Percentiles rank a stretch among this genome's conserved stretches.
Conservation (phyloP, 2,797 vertebrate species). For the Chanos chanos region DNA sequence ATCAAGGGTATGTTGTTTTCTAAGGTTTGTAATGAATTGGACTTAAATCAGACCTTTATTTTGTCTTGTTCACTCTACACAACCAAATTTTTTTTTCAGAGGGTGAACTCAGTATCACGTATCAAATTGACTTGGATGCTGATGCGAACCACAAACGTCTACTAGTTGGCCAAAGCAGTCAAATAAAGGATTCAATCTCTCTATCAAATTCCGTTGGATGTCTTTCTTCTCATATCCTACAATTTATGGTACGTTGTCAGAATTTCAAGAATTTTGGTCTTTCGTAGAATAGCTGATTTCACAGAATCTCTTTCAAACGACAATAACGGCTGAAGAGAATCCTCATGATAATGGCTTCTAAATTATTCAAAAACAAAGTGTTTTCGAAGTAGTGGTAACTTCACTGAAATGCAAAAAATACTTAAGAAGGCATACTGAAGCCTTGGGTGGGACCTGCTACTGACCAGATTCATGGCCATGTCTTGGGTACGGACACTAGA, state of each 20-base stretch:
- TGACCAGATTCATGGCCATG: too few species aligned
- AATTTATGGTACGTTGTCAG: conserved; percentile 40
- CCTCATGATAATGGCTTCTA: too few species aligned
- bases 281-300: too few species aligned
- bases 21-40: background rate
- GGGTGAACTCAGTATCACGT: conserved; percentile 39
- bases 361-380: too few species aligned
- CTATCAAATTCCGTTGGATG: conserved; percentile 4
- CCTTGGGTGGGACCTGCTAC: too few species aligned
- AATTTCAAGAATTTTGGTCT: too few species aligned
- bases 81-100: conserved; percentile 9
- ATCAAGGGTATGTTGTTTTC: conserved; percentile 13
- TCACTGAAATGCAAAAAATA: too few species aligned
- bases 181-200: background rate
- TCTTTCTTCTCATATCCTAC: background rate
- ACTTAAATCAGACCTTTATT: background rate
- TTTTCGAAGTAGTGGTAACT: too few species aligned
- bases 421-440: too few species aligned
- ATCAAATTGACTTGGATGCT: conserved; percentile 64
- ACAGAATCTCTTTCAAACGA: too few species aligned
- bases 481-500: too few species aligned
- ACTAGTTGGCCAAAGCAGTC: conserved; percentile 23
- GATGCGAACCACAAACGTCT: conserved; percentile 59
- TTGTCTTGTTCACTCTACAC: background rate
- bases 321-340: too few species aligned